phyloP scores from a whole-genome alignment of 2,888 invertebrate genomes.

The Tridacna gigas region DNA sequence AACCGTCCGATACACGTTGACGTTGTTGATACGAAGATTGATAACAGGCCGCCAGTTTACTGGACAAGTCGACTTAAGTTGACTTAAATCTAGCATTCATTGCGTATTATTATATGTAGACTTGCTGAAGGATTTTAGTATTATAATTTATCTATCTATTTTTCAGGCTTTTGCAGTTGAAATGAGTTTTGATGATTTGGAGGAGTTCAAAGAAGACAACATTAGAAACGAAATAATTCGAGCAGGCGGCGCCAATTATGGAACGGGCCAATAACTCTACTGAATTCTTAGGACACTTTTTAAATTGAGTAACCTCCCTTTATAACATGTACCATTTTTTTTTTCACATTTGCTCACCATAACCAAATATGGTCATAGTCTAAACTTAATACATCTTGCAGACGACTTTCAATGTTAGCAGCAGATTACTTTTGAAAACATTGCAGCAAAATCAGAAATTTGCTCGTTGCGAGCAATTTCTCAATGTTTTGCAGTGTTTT shows the following conservation, averaged over 20 bases:
- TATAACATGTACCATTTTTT: not conserved
- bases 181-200: conserved; percentile 89
- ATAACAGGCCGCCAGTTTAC: too few relatives aligned
- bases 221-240: conserved; percentile 90
- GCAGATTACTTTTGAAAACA: not conserved
- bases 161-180: conserved; percentile 92
- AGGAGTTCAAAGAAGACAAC: conserved; percentile 90
- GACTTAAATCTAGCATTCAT: too few relatives aligned
- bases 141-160: conserved; percentile 15
- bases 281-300: not conserved
- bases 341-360: not conserved
- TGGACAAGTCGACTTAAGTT: too few relatives aligned
- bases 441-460: not conserved
- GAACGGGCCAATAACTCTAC: conserved; percentile 87
- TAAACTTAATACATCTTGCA: not conserved
- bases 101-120: too few relatives aligned
- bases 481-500: not conserved
- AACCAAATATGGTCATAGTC: not conserved
- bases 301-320: conserved; percentile 14
- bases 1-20: too few relatives aligned
- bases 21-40: too few relatives aligned
- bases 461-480: not conserved
- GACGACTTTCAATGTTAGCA: not conserved
- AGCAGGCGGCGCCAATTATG: conserved; percentile 93
- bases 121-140: too few relatives aligned